Evolutionary conservation across 2,888 invertebrate species (phyloP), one percentile per base, ranked within the genome.

Genomic region (Ametastegia equiseti): DNA sequence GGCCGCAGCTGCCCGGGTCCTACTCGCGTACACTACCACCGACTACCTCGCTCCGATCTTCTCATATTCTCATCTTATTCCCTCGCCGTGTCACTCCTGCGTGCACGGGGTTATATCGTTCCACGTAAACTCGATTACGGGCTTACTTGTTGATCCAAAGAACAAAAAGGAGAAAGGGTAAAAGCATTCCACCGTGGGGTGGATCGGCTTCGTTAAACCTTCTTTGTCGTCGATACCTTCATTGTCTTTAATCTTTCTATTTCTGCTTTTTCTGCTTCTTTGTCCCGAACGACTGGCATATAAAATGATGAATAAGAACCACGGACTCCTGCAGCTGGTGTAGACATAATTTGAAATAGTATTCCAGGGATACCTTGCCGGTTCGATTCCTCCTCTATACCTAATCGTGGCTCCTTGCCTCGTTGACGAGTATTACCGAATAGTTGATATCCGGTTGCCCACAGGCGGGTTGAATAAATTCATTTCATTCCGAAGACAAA

Each of bases 1-100:
- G 90, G 90, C 89, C 90, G 89, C 89, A 87, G 89, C 89, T 71
- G 78, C 78, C 78, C 78, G 60, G 78, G 78, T 78, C 60, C 57
- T 33, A 36, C 54, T 75, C 33, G n/a, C 36, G 36, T 36, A 42
- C 23, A 11, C 45, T n/a, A n/a, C n/a, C n/a, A n/a, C n/a, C n/a
- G n/a, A 75, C 75, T 15, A 54, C 54, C 54, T 15, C 36, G 23
- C 54, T 75, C 19, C n/a, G n/a, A n/a, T n/a, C n/a, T n/a, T n/a
- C n/a, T n/a, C n/a, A n/a, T n/a, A n/a, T n/a, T n/a, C n/a, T 13
- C 50, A 50, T 19, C 42, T n/a, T 19, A 33, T 27, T 5, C 19
- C 50, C 30, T 15, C 54, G 36, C 19, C 23, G 75, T 54, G 45
- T 50, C 36, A n/a, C 39, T 39, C 65, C 65, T 47, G 65, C n/a